Evolutionary conservation across 2,797 vertebrate species (phyloP).

Genomic region (Enteromius anoplus): DNA sequence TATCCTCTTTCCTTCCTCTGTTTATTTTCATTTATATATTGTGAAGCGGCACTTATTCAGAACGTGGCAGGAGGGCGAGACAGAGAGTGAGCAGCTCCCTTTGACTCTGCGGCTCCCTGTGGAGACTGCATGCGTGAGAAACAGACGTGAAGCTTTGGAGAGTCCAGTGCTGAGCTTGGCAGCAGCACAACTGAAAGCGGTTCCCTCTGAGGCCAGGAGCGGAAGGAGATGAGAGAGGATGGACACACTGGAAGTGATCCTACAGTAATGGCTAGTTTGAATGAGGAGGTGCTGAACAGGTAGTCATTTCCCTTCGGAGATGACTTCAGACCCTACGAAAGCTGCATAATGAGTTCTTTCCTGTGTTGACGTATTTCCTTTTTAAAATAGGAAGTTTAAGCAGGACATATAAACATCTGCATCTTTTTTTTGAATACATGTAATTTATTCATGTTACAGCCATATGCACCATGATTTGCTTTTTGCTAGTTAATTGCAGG

Average conservation of each 20-base stretch:
- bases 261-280: background rate
- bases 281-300: background rate
- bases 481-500: background rate
- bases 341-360: background rate
- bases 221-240: slow-evolving; percentile 54
- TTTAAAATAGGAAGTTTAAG: background rate
- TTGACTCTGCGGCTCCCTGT: background rate
- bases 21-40: slow-evolving; percentile 34
- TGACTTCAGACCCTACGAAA: background rate
- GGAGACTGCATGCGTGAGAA: slow-evolving; percentile 21
- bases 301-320: background rate
- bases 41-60: slow-evolving; percentile 15
- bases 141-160: slow-evolving; percentile 13
- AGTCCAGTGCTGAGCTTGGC: slow-evolving; percentile 17
- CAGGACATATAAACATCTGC: background rate
- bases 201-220: slow-evolving; percentile 44
- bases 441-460: background rate
- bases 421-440: background rate
- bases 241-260: slow-evolving; percentile 44
- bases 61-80: slow-evolving; percentile 27
- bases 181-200: slow-evolving; percentile 27
- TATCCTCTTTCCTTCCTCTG: slow-evolving; percentile 3
- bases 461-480: background rate
- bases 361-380: background rate
- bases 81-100: background rate